Conservation (phyloP, 2,888 invertebrate species). For the Atherix ibis region DNA sequence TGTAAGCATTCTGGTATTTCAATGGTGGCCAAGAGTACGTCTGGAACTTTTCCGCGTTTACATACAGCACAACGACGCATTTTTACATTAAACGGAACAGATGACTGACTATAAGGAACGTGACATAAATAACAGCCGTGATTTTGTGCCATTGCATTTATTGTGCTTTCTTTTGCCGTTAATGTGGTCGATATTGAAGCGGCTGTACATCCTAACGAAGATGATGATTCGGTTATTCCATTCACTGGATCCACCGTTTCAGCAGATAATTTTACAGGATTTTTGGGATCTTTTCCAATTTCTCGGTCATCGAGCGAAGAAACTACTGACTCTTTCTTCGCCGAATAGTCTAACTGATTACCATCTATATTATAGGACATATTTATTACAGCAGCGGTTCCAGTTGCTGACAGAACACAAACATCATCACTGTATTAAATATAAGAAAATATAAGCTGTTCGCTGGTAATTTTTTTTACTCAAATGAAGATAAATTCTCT, state of each 20-base stretch:
- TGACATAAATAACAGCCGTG: slow-evolving; percentile 43
- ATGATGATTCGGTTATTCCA: slow-evolving; percentile 17
- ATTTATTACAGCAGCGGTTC: slow-evolving; percentile 79
- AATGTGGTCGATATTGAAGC: neutral
- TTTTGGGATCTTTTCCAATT: slow-evolving; percentile 31
- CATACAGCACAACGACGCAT: slow-evolving; percentile 58
- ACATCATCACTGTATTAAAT: slow-evolving; percentile 67
- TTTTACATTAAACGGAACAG: slow-evolving; percentile 56
- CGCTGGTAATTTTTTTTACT: too few relatives aligned
- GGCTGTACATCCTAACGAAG: slow-evolving; percentile 15
- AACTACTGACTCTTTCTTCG: slow-evolving; percentile 29
- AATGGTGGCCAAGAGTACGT: slow-evolving; percentile 77
- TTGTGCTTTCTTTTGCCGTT: slow-evolving; percentile 8
- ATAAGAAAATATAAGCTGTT: slow-evolving; percentile 13
- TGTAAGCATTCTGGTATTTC: slow-evolving; percentile 64
- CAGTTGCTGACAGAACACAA: slow-evolving; percentile 82
- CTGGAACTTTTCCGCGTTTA: slow-evolving; percentile 70
- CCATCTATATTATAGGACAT: slow-evolving; percentile 35
- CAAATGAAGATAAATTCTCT: too few relatives aligned
- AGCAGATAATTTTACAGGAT: slow-evolving; percentile 4
- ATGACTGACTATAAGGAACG: slow-evolving; percentile 63
- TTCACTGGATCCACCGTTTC: slow-evolving; percentile 1
- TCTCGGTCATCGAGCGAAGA: slow-evolving; percentile 38
- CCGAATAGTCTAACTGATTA: slow-evolving; percentile 21
- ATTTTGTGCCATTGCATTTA: slow-evolving; percentile 11